Conservation (phyloP, 2,113 vertebrate genomes). For the Nymphicus hollandicus region DNA sequence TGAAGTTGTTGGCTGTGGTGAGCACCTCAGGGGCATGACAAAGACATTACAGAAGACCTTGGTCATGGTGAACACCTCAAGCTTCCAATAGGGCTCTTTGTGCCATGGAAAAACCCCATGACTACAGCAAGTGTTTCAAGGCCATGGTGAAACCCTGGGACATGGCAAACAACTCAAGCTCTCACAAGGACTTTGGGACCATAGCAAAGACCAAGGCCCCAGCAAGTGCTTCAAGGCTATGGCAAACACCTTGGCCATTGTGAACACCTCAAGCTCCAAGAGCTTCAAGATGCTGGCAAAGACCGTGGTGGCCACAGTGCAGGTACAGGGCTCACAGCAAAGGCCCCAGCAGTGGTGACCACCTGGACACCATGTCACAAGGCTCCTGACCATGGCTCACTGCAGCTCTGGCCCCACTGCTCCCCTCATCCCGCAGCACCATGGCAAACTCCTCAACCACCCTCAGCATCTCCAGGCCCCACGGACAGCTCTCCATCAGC, state of each 20-base stretch:
- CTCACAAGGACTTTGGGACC: background rate
- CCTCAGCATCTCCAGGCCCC: background rate
- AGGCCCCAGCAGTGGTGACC: background rate
- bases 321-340: background rate
- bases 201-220: background rate
- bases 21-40: background rate
- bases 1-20: background rate
- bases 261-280: background rate
- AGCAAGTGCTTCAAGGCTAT: background rate
- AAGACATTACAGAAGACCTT: background rate
- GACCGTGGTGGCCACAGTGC: background rate
- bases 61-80: background rate
- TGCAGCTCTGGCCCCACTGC: background rate
- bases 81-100: fast-evolving
- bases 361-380: background rate
- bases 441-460: background rate
- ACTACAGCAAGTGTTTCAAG: background rate
- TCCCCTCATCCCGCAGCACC: background rate
- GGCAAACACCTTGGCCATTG: background rate
- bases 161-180: background rate
- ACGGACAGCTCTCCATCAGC: no score
- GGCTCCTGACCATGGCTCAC: background rate
- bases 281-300: background rate
- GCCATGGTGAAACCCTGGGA: background rate
- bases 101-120: background rate